These are phyloP conservation scores for Megastigmus dorsalis DNA, from an alignment of 2,888 invertebrate species.

Conservation along the genomic window DNA sequence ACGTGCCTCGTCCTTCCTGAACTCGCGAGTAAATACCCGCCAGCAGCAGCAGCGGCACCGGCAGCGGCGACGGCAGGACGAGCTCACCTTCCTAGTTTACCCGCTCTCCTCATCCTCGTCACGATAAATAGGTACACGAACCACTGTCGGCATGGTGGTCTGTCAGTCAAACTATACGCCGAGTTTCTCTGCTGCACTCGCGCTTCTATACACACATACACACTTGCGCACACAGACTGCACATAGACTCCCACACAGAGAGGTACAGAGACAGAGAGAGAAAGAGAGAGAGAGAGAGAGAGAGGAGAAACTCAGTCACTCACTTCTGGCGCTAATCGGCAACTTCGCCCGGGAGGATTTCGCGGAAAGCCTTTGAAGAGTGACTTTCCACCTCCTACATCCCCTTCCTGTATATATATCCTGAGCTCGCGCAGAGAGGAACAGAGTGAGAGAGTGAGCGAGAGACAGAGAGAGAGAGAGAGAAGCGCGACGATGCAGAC, in stretches of 20 bases:
- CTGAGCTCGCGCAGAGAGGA: background rate
- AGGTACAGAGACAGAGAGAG: too few species aligned
- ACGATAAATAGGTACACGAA: slow-evolving; percentile 49
- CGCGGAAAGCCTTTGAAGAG: slow-evolving; percentile 19
- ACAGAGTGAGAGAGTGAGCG: background rate
- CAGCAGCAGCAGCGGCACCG: background rate
- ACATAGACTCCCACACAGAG: too few species aligned
- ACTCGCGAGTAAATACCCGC: slow-evolving; percentile 40
- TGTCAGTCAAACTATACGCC: slow-evolving; percentile 41
- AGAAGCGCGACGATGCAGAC: too few species aligned
- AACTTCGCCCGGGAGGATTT: background rate
- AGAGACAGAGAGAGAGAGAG: too few species aligned
- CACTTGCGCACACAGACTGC: too few species aligned
- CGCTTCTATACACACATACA: too few species aligned
- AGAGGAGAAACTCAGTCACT: too few species aligned
- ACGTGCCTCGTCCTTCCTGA: slow-evolving; percentile 24
- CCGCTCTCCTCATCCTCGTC: background rate
- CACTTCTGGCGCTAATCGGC: slow-evolving; percentile 6
- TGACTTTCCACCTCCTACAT: slow-evolving; percentile 19
- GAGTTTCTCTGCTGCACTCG: slow-evolving; percentile 27
- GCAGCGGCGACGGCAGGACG: too few species aligned
- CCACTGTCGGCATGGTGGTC: slow-evolving; percentile 32
- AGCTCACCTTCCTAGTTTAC: slow-evolving; percentile 10
- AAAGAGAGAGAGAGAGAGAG: too few species aligned
- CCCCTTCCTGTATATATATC: too few species aligned